These are phyloP conservation scores for Hymenopus coronatus DNA, from an alignment of 2,888 invertebrate genomes.

Conservation along the genomic window DNA sequence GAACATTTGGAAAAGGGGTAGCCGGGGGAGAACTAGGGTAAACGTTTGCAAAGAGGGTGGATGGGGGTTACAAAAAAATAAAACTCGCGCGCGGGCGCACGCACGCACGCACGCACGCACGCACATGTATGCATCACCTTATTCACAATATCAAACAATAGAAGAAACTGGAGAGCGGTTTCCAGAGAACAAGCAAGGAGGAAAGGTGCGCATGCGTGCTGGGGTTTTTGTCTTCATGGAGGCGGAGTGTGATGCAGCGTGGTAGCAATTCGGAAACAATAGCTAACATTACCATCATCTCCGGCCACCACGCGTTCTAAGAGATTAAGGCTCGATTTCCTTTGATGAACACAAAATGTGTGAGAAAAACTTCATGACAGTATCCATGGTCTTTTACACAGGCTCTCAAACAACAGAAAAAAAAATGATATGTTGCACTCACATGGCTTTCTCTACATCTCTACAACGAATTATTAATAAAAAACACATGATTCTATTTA, in stretches of 20 bases:
- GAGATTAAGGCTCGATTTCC: too few relatives aligned
- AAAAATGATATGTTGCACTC: too few relatives aligned
- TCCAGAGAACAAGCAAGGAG: not conserved
- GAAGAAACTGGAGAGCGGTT: not conserved
- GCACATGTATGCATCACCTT: not conserved
- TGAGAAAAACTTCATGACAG: too few relatives aligned
- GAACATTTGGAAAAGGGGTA: constrained; percentile 1
- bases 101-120: not conserved
- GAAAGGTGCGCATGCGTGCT: not conserved
- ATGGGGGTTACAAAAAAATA: not conserved
- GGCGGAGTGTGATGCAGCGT: not conserved
- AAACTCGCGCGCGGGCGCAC: not conserved
- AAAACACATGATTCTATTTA: too few relatives aligned
- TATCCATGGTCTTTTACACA: too few relatives aligned
- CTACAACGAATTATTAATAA: too few relatives aligned
- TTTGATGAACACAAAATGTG: too few relatives aligned
- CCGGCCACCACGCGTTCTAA: too few relatives aligned
- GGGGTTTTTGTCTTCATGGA: not conserved
- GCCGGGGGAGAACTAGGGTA: not conserved
- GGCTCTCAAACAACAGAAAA: too few relatives aligned
- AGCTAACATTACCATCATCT: too few relatives aligned
- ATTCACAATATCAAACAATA: not conserved
- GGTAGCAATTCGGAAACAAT: too few relatives aligned
- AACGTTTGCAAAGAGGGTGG: not conserved
- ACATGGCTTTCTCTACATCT: too few relatives aligned